Base-by-base conservation (phyloP, 2,888 invertebrate species). In the Choreutis nemorana region DNA sequence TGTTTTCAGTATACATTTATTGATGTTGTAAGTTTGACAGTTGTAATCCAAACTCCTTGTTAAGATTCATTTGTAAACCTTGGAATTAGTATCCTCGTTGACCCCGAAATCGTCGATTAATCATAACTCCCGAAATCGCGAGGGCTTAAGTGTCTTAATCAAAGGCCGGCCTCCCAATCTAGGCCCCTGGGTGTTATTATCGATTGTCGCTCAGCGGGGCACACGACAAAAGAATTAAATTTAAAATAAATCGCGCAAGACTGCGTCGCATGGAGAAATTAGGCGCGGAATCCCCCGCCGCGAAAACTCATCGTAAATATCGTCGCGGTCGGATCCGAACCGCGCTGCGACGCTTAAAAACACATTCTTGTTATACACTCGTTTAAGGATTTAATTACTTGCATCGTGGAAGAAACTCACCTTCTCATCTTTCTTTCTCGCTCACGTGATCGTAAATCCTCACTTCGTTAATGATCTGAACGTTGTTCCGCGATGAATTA, bases 351-450 rank as follows among this genome's bases (percentile, higher is more conserved):
- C 50, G 57, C 54, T 64, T 60, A 55, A 64, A 66, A 63, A 63
- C 61, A 64, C 55, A 66, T 66, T 65, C 68, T 73, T 70, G 64
- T 67, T 67, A 68, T 70, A 73, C 72, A 72, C 67, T 72, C 71
- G 64, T 71, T 73, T 72, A 71, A 62, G 64, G 60, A 64, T 77
- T 75, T 73, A 75, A 77, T 77, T 75, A 72, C 65, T 64, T 67
- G 68, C 61, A 63, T 60, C 61, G 54, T 49, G 58, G 64, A 65
- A 64, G 62, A 53, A 50, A 42, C 49, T 41, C 41, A 44, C 42
- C 41, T 41, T 40, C 42, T 45, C 43, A 34, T 41, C 35, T 39
- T 34, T 45, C 42, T 33, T 41, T 44, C 36, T 39, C 34, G 42
- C 55, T 54, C 57, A 58, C 67, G 66, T 66, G 72, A 65, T 72